Base-by-base conservation (phyloP, 2,888 invertebrate species). In the Thalpophila matura region DNA sequence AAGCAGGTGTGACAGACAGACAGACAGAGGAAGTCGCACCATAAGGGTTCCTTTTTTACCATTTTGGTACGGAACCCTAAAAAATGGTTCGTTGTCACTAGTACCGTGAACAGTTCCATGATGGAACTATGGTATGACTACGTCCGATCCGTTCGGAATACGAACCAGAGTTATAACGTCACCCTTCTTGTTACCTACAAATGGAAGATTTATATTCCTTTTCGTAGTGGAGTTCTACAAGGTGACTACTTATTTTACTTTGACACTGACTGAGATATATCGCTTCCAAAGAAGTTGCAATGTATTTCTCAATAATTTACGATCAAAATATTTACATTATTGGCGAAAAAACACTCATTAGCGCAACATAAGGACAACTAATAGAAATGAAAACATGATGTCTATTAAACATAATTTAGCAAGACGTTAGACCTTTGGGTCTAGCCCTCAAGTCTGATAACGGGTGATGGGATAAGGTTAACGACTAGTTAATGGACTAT, bases 401-500 rank as follows among this genome's bases (percentile, higher is more conserved):
- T 26, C 22, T 6, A 14, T 33, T 47, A 22, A 67, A 56, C 26
- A 14, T n/a, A n/a, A n/a, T 49, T 18, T 22, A 18, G 2, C 12
- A 31, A 18, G 29, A 37, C 20, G 54, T 43, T 40, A 46, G 9
- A 33, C 27, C 6, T 62, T 6, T 24, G 26, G n/a, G 24, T 6
- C 14, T 29, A 20, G 16, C 35, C 57, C 35, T 47, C 33, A 12
- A 49, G 27, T 9, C 37, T 26, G 16, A 49, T 18, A 6, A 20
- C 35, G 26, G 29, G 27, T 24, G 49, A 27, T 29, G 14, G n/a
- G 12, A 22, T 24, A 35, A 68, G 49, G 43, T 57, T 67, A 49
- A 35, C 16, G 37, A 38, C 18, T 26, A 29, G 38, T 43, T 29
- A 14, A 67, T 40, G 38, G 16, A 57, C 18, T 29, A 20, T 37